A percentile compares a stretch with the other conserved stretches of the same genome.
These are phyloP conservation scores for Drosophila recens DNA, from an alignment of 2,888 invertebrate genomes.

Conservation along the genomic window DNA sequence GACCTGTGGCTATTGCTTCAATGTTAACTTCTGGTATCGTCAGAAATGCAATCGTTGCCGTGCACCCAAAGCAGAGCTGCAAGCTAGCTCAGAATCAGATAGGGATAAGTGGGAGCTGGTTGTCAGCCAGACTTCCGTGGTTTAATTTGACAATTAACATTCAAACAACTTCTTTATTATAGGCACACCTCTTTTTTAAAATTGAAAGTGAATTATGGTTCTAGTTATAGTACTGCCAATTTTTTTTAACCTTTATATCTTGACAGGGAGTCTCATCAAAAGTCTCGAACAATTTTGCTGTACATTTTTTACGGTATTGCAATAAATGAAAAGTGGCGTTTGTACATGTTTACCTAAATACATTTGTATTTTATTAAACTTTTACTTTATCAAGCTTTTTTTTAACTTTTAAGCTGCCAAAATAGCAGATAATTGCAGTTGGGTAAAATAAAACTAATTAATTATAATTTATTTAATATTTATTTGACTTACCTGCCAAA, in stretches of 20 bases:
- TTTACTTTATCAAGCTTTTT: background rate
- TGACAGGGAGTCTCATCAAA: background rate
- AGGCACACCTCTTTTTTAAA: constrained; percentile 16
- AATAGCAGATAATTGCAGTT: too few species aligned
- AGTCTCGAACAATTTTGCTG: constrained; percentile 18
- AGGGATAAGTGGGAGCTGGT: constrained; percentile 60
- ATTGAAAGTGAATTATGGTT: constrained; percentile 34
- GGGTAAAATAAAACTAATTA: too few species aligned
- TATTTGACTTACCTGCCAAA: too few species aligned
- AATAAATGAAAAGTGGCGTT: constrained; percentile 44
- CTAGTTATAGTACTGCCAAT: constrained; percentile 2
- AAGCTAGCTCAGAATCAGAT: constrained; percentile 41
- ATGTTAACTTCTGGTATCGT: constrained; percentile 68
- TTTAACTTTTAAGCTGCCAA: too few species aligned
- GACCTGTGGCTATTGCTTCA: constrained; percentile 57
- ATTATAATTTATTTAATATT: too few species aligned
- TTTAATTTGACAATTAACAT: constrained; percentile 17
- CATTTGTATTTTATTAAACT: background rate
- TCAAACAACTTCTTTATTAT: constrained; percentile 1
- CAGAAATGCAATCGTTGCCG: constrained; percentile 65
- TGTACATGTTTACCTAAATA: constrained; percentile 27
- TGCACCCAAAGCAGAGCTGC: constrained; percentile 39
- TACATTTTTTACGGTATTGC: constrained; percentile 10
- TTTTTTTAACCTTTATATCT: constrained; percentile 13
- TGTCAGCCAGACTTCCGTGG: constrained; percentile 31